A percentile compares a stretch with the other conserved stretches of the same genome.
Conservation (phyloP, 2,113 vertebrate genomes). For the Neoarius graeffei region DNA sequence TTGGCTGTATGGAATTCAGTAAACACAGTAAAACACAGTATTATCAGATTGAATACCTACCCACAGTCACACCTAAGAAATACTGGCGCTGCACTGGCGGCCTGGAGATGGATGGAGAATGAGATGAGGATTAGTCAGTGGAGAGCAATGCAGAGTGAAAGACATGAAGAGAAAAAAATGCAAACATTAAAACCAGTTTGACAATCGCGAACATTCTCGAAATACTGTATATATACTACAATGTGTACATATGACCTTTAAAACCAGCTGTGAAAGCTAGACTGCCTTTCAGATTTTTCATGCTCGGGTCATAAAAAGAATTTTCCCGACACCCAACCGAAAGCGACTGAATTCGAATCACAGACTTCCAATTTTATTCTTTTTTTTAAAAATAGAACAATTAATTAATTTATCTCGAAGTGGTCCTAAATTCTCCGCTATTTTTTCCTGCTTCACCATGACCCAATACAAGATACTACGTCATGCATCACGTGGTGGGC, state of each 20-base stretch:
- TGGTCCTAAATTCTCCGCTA: no score
- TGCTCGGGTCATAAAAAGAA: no score
- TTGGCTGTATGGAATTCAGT: background rate
- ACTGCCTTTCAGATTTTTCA: no score
- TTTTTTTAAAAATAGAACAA: no score
- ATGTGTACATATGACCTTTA: slow-evolving; percentile 5
- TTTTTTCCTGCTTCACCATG: no score
- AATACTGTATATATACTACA: background rate
- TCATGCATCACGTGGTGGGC: no score
- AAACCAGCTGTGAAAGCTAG: background rate
- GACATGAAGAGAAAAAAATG: slow-evolving; percentile 52
- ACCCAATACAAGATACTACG: no score
- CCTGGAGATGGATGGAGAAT: slow-evolving; percentile 77
- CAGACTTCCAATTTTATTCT: no score
- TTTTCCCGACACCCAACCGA: no score
- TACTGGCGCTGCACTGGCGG: slow-evolving; percentile 75
- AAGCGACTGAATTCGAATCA: no score
- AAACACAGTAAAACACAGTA: background rate
- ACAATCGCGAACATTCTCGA: background rate
- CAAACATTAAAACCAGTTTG: slow-evolving; percentile 67
- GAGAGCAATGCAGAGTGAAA: slow-evolving; percentile 43
- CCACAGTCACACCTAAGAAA: slow-evolving; percentile 74
- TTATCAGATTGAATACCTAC: slow-evolving; percentile 64
- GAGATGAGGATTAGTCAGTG: slow-evolving; percentile 74
- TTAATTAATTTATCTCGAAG: no score